Evolutionary conservation across 2,113 vertebrate species (phyloP), one percentile per base, ranked within the genome.

Genomic region (Oriolus oriolus): DNA sequence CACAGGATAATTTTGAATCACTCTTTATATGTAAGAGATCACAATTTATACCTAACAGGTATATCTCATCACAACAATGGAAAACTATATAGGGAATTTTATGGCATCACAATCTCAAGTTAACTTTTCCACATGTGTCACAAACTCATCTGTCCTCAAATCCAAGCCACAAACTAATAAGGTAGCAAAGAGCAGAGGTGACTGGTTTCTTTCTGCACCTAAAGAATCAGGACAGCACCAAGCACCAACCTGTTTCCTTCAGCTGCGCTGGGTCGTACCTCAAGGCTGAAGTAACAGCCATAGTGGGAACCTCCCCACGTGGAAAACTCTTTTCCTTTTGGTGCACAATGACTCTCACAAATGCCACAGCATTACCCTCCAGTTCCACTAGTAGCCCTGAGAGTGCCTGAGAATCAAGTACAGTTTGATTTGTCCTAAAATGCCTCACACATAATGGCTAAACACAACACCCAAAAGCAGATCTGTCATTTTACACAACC

Each of bases 321-420:
- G 45, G 44, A 87, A 84, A 23, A 73, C 31, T 21, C 7, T 66
- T 50, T 23, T 74, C 16, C 30, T 77, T 39, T 33, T 13, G 13
- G 20, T 19, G 18, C 0, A 1, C 18, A 9, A 20, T 5, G 2
- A 11, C 10, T 64, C 44, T 61, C 45, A 37, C 16, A 57, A 22
- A 28, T 16, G 21, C 18, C 16, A 57, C 15, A 64, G 15, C 0
- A 0, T 37, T 59, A 35, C 3, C 6, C 9, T 11, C 13, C 10
- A 42, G 14, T 59, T 63, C 33, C 7, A 37, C 52, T 14, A 14
- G 3, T 42, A 53, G 16, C 70, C 13, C 26, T 33, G 9, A 50
- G 56, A 70, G 23, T 49, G 10, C 4, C 3, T 65, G 69, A 74
- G 33, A n/a, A 57, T 11, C 24, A 63, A 75, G 39, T 28, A 26